A percentile compares a stretch with the other conserved stretches of the same genome.
Conservation (phyloP, 2,797 vertebrate genomes). For the Antrozous pallidus region DNA sequence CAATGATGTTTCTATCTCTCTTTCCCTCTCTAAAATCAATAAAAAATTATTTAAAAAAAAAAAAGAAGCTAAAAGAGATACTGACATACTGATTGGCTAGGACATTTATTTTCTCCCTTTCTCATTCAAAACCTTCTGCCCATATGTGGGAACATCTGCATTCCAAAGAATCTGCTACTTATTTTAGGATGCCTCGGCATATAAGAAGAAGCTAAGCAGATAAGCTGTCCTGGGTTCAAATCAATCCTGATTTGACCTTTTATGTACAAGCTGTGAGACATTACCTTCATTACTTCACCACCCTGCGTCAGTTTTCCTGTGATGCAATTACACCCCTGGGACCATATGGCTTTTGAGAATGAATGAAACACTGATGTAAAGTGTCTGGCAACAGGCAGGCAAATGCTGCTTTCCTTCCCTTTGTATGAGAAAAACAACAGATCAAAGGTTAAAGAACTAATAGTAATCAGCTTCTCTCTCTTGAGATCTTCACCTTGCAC, state of each 20-base stretch:
- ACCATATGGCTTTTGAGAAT: not conserved
- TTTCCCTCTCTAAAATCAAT: too few relatives aligned
- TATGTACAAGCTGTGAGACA: not conserved
- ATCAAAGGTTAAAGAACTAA: slow-evolving; percentile 10
- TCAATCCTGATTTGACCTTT: not conserved
- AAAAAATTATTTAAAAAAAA: too few relatives aligned
- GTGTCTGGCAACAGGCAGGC: not conserved
- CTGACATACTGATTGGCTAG: not conserved
- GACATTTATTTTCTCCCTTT: not conserved
- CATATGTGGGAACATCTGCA: not conserved
- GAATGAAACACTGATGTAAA: not conserved
- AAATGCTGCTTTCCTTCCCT: not conserved
- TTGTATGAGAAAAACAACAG: not conserved
- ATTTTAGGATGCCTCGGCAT: not conserved
- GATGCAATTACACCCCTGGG: not conserved
- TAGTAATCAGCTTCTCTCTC: slow-evolving; percentile 11
- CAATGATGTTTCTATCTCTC: too few relatives aligned
- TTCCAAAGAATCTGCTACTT: not conserved
- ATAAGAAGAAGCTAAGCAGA: not conserved
- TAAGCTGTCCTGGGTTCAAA: not conserved
- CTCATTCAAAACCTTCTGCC: not conserved
- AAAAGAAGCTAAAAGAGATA: slow-evolving; percentile 1
- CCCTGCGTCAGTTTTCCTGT: not conserved
- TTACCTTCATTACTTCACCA: not conserved
- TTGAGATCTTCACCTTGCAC: not conserved